Evolutionary conservation across 1,140 invertebrate genomes (phyloP).

Genomic region (Rhynchophorus ferrugineus): DNA sequence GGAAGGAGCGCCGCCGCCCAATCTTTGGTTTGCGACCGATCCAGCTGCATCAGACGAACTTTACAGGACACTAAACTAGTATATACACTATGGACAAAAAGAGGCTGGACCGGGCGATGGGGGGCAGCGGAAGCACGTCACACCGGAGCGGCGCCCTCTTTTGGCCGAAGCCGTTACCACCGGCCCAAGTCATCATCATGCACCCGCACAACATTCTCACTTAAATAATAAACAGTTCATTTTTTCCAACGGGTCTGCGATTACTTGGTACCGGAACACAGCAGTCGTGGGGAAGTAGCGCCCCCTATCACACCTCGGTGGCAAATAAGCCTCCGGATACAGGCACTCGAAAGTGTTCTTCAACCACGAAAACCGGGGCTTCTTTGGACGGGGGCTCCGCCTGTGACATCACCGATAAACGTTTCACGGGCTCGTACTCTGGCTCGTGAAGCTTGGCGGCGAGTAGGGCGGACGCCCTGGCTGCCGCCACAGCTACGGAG

Average conservation of each 20-base stretch:
- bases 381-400: conserved; percentile 14
- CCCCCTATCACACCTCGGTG: conserved; percentile 50
- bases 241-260: no score
- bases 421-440: conserved; percentile 37
- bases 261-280: conserved; percentile 18
- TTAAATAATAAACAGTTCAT: no score
- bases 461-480: conserved; percentile 45
- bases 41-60: conserved; percentile 9
- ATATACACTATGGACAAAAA: conserved; percentile 33
- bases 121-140: conserved; percentile 6
- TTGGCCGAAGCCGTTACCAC: conserved; percentile 13
- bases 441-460: conserved; percentile 35
- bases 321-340: conserved; percentile 48
- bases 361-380: conserved; percentile 53
- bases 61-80: conserved; percentile 22
- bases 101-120: conserved; percentile 16
- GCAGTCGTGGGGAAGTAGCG: conserved; percentile 6
- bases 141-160: conserved; percentile 8
- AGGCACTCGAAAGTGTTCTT: conserved; percentile 52
- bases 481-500: conserved; percentile 42
- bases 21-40: conserved; percentile 38
- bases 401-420: conserved; percentile 39
- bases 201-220: no score
- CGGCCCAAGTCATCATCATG: no score
- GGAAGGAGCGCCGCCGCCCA: conserved; percentile 28